Evolutionary conservation across 2,113 vertebrate species (phyloP), one percentile per base, ranked within the genome.

Genomic region (Scopus umbretta): DNA sequence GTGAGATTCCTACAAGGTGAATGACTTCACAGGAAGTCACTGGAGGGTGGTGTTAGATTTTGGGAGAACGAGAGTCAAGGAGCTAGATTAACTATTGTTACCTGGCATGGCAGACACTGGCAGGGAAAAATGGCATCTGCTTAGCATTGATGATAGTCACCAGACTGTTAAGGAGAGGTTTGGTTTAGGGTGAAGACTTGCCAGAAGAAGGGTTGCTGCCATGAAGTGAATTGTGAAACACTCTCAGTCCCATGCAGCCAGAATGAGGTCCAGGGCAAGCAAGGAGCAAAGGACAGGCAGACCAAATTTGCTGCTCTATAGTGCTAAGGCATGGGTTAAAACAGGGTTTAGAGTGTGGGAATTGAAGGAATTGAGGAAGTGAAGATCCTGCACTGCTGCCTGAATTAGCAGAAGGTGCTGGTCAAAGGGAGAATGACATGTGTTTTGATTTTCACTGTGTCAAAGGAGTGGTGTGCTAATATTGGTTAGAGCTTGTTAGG

Each of bases 221-320:
- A 45, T 32, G 16, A 47, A 7, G 13, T 38, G 27, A 75, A 43
- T 34, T 20, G 22, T 38, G 49, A 75, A 63, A 52, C 0, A 1
- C 7, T 65, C 4, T 10, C 14, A 29, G 26, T 63, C 22, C 30
- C 22, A 42, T 14, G 29, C 0, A 0, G 10, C 25, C 22, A 68
- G 30, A 62, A 62, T 12, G 16, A 56, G 62, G 42, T n/a, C 40
- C 38, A 13, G n/a, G 13, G 15, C 55, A 36, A 49, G 6, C 25
- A 55, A 47, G 68, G 30, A 47, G 25, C 25, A 47, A 55, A 62
- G 47, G 40, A 19, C 21, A 49, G 30, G 29, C 25, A 36, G 47
- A 61, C 25, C 13, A 38, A 91, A 78, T 50, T 32, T 14, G 15
- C 27, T 52, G 52, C 0, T 1, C 47, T 45, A 7, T 14, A 43